Base-by-base conservation (phyloP, 92 coral and sea anemone species). In the Nematostella vectensis region DNA sequence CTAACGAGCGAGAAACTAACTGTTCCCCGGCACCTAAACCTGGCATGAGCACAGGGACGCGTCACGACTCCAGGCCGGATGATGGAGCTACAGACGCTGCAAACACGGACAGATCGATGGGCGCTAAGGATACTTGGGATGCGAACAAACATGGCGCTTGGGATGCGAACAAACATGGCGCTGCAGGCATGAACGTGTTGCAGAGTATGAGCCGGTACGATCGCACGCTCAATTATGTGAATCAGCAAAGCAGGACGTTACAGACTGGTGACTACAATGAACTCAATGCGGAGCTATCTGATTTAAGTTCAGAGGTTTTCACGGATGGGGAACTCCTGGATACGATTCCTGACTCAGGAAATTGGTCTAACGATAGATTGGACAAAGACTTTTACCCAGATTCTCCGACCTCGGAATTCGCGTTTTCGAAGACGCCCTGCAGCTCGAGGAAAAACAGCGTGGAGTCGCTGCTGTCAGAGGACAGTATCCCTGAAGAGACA, bases 371-470 rank as follows among this genome's bases (percentile, higher is more conserved):
- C 12, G 75, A 69, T 40, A 54, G 72, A 39, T 43, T 58, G n/a
- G 69, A 79, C 48, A 76, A 61, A 42, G 82, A 77, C 38, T 89
- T 89, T 48, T 89, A 89, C 62, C 97, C 97, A 0, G 95, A 89
- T 58, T 89, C 95, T 26, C 95, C 95, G 13, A 82, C 80, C 10
- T 76, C 97, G 6, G 97, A 89, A 63, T 71, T 70, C 24, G 77
- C 88, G 70, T 89, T 80, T 70, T 85, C 80, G 0, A 89, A 89
- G 82, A 89, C 97, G 15, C 97, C 97, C 27, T 89, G 97, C 51
- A 89, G 97, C 47, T 85, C 97, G 19, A 68, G 97, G 50, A 83
- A 81, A 49, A 89, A 89, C 59, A 89, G 97, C 44, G 50, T 81
- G 48, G 94, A 85, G 49, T 80, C 95, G 3, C 74, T 67, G 54